phyloP scores from a whole-genome alignment of 1,140 invertebrate genomes.

The Leptinotarsa defecta region DNA sequence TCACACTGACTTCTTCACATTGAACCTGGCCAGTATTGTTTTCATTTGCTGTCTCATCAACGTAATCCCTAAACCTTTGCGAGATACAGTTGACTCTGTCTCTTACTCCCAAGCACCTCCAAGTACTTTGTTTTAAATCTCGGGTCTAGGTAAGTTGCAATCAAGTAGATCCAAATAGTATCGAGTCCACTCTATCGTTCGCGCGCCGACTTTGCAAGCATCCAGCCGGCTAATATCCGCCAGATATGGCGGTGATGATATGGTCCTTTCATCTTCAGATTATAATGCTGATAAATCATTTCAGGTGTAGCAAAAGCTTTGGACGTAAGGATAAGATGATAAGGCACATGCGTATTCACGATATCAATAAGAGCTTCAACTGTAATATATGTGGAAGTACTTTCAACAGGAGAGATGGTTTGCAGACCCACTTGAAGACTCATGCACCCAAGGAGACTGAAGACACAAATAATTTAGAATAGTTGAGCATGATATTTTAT shows the following conservation, averaged over 20 bases:
- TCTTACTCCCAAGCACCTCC: no score
- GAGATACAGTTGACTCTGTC: no score
- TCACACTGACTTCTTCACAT: no score
- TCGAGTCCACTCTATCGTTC: no score
- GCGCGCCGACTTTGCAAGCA: no score
- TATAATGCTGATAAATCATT: conserved; percentile 56
- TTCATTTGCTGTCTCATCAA: no score
- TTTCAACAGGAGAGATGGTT: conserved; percentile 47
- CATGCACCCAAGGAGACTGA: conserved; percentile 29
- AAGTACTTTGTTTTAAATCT: no score
- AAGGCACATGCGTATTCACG: conserved; percentile 66
- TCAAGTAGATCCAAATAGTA: no score
- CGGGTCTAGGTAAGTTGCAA: no score
- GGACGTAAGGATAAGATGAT: conserved; percentile 69
- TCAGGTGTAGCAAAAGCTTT: conserved; percentile 67
- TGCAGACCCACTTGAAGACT: conserved; percentile 48
- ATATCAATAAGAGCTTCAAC: conserved; percentile 52
- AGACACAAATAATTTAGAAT: background rate
- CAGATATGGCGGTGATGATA: background rate
- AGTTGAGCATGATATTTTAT: background rate
- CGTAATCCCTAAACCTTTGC: no score
- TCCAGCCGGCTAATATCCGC: no score
- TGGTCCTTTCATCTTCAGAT: background rate
- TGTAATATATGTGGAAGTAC: conserved; percentile 43
- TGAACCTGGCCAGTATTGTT: no score